Evolutionary conservation across 2,797 vertebrate species (phyloP).

Genomic region (Podargus strigoides): DNA sequence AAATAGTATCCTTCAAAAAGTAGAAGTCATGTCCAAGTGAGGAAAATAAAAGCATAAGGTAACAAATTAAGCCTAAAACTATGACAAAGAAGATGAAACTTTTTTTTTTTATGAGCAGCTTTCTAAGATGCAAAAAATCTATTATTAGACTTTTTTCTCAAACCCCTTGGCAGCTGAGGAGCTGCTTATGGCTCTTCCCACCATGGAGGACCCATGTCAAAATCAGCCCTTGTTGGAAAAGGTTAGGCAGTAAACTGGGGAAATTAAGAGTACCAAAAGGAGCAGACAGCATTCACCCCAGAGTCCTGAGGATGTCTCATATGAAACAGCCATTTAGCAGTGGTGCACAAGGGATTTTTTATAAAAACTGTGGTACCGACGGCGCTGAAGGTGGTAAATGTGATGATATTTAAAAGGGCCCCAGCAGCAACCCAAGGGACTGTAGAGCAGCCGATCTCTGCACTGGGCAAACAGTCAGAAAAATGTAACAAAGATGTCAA

Average conservation of each 20-base stretch:
- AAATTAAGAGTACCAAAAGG: not conserved
- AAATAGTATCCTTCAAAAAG: not conserved
- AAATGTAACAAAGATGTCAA: not conserved
- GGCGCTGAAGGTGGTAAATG: not conserved
- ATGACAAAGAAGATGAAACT: not conserved
- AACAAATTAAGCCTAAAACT: not conserved
- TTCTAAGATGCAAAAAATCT: not conserved
- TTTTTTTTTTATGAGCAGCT: not conserved
- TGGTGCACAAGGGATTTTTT: not conserved
- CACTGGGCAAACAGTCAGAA: not conserved
- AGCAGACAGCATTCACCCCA: not conserved
- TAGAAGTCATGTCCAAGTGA: not conserved
- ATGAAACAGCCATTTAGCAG: not conserved
- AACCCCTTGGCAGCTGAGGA: not conserved
- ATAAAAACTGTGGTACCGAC: not conserved
- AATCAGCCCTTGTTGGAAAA: not conserved
- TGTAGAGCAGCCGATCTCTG: not conserved
- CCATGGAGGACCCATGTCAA: not conserved
- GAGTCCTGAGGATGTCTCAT: accelerated
- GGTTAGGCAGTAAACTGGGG: not conserved
- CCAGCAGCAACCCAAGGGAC: not conserved
- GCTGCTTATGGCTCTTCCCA: not conserved
- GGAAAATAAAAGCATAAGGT: not conserved
- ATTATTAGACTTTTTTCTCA: not conserved
- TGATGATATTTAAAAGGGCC: not conserved